A percentile compares a stretch with the other conserved stretches of the same genome.
phyloP scores from a whole-genome alignment of 2,888 invertebrate genomes.

The Drosophila lutescens region DNA sequence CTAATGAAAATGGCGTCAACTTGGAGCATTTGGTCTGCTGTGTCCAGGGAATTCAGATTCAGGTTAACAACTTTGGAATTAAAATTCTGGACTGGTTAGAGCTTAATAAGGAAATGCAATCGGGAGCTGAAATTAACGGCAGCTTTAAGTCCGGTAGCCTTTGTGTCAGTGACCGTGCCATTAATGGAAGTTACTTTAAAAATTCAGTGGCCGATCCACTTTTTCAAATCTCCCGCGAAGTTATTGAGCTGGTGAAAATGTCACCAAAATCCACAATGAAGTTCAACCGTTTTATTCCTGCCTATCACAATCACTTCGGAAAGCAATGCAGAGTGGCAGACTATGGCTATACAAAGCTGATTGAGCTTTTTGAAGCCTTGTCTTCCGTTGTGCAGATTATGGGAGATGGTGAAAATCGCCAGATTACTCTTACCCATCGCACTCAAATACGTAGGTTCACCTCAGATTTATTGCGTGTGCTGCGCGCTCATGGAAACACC shows the following conservation, averaged over 20 bases:
- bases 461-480: constrained; percentile 93
- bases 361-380: constrained; percentile 95
- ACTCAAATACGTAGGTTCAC: constrained; percentile 96
- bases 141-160: constrained; percentile 21
- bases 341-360: constrained; percentile 97
- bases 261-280: constrained; percentile 92
- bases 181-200: constrained; percentile 69
- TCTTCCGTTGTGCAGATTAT: constrained; percentile 95
- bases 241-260: constrained; percentile 93
- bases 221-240: constrained; percentile 93
- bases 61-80: constrained; percentile 84
- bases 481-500: constrained; percentile 93
- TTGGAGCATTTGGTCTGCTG: constrained; percentile 95
- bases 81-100: constrained; percentile 83
- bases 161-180: constrained; percentile 52
- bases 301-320: constrained; percentile 98
- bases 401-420: constrained; percentile 94
- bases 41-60: constrained; percentile 88
- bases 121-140: constrained; percentile 70
- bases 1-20: constrained; percentile 89
- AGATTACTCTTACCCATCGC: constrained; percentile 94
- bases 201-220: constrained; percentile 81
- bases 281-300: constrained; percentile 94
- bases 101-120: constrained; percentile 69
- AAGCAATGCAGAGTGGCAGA: constrained; percentile 97